Evolutionary conservation across 2,797 vertebrate genomes (phyloP).

Genomic region (Urophycis tenuis): DNA sequence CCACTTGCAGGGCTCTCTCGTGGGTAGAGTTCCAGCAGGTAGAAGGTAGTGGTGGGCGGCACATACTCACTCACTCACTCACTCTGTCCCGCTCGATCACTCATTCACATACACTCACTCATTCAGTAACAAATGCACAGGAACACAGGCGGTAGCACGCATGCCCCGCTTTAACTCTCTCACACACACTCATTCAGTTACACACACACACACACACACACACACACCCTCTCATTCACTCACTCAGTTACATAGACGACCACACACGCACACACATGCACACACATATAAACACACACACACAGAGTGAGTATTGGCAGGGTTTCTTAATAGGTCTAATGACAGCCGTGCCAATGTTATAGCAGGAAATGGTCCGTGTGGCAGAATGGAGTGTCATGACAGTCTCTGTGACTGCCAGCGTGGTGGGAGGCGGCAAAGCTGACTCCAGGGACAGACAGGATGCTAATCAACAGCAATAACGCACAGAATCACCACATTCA

Average conservation of each 20-base stretch:
- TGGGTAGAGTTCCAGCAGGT: slow-evolving; percentile 23
- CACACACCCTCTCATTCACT: background rate
- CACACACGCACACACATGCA: background rate
- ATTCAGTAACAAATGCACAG: background rate
- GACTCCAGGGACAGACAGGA: slow-evolving; percentile 23
- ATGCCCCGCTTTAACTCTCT: background rate
- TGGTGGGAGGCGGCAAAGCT: slow-evolving; percentile 22
- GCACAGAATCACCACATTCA: slow-evolving; percentile 8
- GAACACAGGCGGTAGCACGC: background rate
- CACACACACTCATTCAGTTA: background rate
- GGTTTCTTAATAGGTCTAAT: slow-evolving; percentile 15
- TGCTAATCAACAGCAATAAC: slow-evolving; percentile 18
- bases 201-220: background rate
- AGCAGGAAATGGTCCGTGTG: slow-evolving; percentile 29
- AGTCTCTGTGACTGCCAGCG: slow-evolving; percentile 20
- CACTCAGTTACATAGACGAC: background rate
- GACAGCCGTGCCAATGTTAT: slow-evolving; percentile 23
- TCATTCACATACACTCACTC: background rate
- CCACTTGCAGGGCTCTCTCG: slow-evolving; percentile 21
- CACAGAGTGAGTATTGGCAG: slow-evolving; percentile 25
- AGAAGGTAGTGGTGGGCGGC: slow-evolving; percentile 16
- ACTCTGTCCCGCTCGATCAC: background rate
- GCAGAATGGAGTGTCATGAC: slow-evolving; percentile 30
- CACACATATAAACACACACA: background rate
- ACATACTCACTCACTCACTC: background rate